A percentile compares a stretch with the other conserved stretches of the same genome.
These are phyloP conservation scores for Macrochelys suwanniensis DNA, from an alignment of 2,797 vertebrate species.

Conservation along the genomic window DNA sequence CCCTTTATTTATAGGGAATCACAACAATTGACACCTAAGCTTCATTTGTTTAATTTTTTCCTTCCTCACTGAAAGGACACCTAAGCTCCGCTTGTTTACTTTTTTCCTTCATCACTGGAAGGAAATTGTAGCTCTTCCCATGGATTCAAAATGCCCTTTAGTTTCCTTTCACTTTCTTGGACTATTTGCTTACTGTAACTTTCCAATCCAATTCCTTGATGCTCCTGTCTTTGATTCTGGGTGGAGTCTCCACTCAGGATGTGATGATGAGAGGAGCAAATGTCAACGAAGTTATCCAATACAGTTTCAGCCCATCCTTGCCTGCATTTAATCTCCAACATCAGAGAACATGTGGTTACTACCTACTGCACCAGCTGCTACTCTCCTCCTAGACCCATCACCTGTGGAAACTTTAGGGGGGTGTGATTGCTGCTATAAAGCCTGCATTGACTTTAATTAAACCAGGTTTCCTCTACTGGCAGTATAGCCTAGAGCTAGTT, in stretches of 20 bases:
- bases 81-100: conserved; percentile 53
- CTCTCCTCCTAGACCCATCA: neutral
- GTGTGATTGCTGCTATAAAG: neutral
- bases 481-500: neutral
- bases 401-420: neutral
- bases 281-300: conserved; percentile 45
- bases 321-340: neutral
- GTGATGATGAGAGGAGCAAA: conserved; percentile 57
- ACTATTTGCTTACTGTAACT: conserved; percentile 42
- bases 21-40: conserved; percentile 35
- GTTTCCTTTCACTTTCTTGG: conserved; percentile 64
- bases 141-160: neutral
- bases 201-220: conserved; percentile 33
- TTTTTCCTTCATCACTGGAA: conserved; percentile 42
- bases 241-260: conserved; percentile 70
- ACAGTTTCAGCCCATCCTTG: conserved; percentile 4
- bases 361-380: neutral
- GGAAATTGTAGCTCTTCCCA: conserved; percentile 65
- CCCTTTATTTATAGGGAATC: conserved; percentile 18
- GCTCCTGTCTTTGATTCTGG: conserved; percentile 54
- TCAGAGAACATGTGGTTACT: neutral
- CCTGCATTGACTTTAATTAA: accelerated
- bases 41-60: conserved; percentile 59
- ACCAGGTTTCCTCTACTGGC: neutral
- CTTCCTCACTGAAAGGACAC: conserved; percentile 47